These are phyloP conservation scores for Metellina segmentata DNA, from an alignment of 2,888 invertebrate genomes.

Conservation along the genomic window DNA sequence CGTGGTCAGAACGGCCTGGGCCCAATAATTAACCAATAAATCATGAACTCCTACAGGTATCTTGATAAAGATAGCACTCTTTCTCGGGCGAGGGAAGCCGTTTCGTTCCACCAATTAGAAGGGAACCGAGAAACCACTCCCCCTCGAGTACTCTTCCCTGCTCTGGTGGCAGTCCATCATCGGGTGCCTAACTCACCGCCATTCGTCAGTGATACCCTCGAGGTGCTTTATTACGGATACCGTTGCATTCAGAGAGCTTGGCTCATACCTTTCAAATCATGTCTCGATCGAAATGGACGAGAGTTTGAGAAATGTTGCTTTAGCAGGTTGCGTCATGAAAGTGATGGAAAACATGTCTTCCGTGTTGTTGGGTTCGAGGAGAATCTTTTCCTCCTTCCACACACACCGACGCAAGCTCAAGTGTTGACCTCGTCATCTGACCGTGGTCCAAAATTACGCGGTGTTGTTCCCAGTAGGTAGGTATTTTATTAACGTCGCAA, in stretches of 20 bases:
- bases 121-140: conserved; percentile 46
- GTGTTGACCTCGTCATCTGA: no score
- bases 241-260: background rate
- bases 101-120: conserved; percentile 47
- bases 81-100: conserved; percentile 1
- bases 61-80: conserved; percentile 57
- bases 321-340: background rate
- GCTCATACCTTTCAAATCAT: background rate
- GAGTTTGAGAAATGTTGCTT: conserved; percentile 25
- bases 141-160: conserved; percentile 9
- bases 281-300: background rate
- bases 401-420: no score
- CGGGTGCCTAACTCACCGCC: conserved; percentile 3
- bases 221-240: conserved; percentile 23
- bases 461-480: no score
- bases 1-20: conserved; percentile 13
- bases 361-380: background rate
- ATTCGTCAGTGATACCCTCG: conserved; percentile 10
- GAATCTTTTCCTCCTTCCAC: no score
- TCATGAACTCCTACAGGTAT: conserved; percentile 48
- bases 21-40: conserved; percentile 68
- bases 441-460: no score
- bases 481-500: no score
- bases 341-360: conserved; percentile 5
- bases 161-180: conserved; percentile 42